Percentiles rank a stretch among this genome's conserved stretches.
These are phyloP conservation scores for Cryptotermes secundus DNA, from an alignment of 1,140 invertebrate genomes.

Conservation along the genomic window DNA sequence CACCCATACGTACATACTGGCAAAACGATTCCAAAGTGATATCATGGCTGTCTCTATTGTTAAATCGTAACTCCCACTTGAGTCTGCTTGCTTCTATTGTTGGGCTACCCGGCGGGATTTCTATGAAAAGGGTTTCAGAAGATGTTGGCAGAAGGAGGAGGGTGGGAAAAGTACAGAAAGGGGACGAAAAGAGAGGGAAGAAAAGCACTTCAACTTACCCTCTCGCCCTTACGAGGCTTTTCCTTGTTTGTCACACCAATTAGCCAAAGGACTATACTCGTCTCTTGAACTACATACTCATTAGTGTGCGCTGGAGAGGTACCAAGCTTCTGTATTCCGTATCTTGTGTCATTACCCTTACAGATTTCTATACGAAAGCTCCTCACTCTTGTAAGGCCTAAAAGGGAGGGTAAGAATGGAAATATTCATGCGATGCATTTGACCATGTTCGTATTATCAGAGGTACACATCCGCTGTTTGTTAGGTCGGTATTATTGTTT, in stretches of 20 bases:
- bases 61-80: neutral
- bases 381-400: neutral
- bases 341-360: neutral
- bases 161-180: neutral
- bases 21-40: neutral
- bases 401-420: too few relatives aligned
- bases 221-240: neutral
- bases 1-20: neutral
- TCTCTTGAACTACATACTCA: neutral
- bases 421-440: too few relatives aligned
- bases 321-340: neutral
- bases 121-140: conserved; percentile 10
- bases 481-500: neutral
- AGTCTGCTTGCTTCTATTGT: neutral
- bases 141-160: neutral
- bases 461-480: neutral
- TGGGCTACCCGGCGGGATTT: neutral
- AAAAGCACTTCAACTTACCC: neutral
- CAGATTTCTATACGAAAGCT: neutral
- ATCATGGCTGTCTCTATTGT: neutral
- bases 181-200: neutral
- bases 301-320: neutral
- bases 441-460: too few relatives aligned
- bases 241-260: conserved; percentile 16
- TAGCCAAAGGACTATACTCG: neutral